A percentile compares a stretch with the other conserved stretches of the same genome.
Evolutionary conservation across 1,140 invertebrate species (phyloP).

Genomic region (Galendromus occidentalis): DNA sequence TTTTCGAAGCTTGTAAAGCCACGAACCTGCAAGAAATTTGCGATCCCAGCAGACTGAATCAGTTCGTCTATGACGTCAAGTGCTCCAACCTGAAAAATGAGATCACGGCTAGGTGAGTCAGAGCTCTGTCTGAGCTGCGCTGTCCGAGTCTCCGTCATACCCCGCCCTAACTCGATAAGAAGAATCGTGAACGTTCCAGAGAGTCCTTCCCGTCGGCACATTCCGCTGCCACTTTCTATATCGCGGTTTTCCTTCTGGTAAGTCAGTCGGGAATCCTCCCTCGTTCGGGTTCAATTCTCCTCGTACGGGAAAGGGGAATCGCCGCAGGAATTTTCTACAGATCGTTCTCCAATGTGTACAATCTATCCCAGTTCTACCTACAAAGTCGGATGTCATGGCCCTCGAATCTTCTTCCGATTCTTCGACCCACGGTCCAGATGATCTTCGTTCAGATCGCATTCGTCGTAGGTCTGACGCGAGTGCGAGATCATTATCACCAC

Average conservation of each 20-base stretch:
- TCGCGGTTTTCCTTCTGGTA: slow-evolving; percentile 1
- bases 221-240: neutral
- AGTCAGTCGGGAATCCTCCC: neutral
- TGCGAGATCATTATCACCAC: neutral
- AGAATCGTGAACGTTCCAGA: neutral
- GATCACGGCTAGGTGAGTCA: neutral
- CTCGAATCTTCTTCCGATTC: neutral
- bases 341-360: no score
- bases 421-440: neutral
- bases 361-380: neutral
- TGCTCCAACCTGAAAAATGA: neutral
- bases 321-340: no score
- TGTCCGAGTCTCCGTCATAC: no score
- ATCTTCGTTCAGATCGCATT: neutral
- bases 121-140: no score
- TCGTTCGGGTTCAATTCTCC: no score
- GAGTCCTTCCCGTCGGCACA: slow-evolving; percentile 3
- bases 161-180: no score
- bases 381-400: neutral
- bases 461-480: neutral
- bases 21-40: neutral
- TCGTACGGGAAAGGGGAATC: no score
- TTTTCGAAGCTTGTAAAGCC: neutral
- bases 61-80: neutral
- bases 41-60: neutral